Conservation (phyloP, 2,113 vertebrate species). For the Festucalex cinctus region DNA sequence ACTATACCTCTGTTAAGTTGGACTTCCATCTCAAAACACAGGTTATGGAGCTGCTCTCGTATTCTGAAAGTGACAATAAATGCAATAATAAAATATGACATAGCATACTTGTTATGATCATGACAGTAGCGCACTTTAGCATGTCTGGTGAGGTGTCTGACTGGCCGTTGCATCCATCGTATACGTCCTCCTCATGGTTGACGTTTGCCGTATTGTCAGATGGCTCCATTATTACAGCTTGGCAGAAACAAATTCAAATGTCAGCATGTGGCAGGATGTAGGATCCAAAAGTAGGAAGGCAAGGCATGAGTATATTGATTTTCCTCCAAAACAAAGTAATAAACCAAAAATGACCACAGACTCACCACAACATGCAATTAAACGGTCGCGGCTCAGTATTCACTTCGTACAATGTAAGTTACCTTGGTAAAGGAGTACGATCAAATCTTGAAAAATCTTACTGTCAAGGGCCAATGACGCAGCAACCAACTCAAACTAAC, state of each 20-base stretch:
- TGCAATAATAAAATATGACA: not conserved
- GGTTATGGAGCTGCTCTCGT: conserved; percentile 72
- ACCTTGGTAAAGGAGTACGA: not conserved
- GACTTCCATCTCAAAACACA: conserved; percentile 75
- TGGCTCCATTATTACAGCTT: conserved; percentile 49
- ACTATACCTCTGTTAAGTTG: conserved; percentile 63
- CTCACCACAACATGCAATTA: too few relatives aligned
- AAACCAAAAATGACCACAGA: too few relatives aligned
- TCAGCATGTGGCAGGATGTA: too few relatives aligned
- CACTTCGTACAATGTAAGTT: not conserved
- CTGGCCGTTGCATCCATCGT: conserved; percentile 26
- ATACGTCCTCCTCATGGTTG: conserved; percentile 36
- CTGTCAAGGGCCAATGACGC: not conserved
- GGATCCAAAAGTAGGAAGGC: too few relatives aligned
- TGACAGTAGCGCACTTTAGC: conserved; percentile 57
- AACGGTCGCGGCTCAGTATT: too few relatives aligned
- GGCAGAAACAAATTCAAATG: not conserved
- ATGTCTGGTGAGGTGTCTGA: conserved; percentile 46
- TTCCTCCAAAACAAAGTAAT: too few relatives aligned
- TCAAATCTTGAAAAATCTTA: not conserved
- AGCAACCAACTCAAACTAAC: not conserved
- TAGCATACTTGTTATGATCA: not conserved
- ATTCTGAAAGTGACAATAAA: conserved; percentile 54
- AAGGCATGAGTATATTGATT: too few relatives aligned
- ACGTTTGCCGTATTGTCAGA: conserved; percentile 17